Conservation (phyloP, 2,797 vertebrate genomes). For the Percopsis omiscomaycus region DNA sequence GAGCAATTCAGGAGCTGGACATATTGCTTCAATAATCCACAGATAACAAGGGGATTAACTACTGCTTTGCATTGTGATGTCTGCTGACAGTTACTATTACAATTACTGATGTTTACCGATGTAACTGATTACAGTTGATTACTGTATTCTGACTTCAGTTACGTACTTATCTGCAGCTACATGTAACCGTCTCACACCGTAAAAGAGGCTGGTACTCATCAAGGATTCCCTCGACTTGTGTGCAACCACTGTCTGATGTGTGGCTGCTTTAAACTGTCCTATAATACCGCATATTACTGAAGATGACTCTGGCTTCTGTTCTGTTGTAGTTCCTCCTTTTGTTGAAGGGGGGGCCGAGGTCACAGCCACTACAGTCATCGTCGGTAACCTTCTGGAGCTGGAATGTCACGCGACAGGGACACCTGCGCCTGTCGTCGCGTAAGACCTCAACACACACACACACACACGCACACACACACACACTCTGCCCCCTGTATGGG, state of each 20-base stretch:
- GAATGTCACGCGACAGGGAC: slow-evolving; percentile 86
- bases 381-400: slow-evolving; percentile 85
- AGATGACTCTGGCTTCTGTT: slow-evolving; percentile 6
- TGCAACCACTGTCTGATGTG: no score
- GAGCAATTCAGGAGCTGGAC: background rate
- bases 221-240: background rate
- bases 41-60: background rate
- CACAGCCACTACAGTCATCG: slow-evolving; percentile 81
- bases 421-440: slow-evolving; percentile 87
- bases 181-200: background rate
- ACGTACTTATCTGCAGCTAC: background rate
- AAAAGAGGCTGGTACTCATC: background rate
- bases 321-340: slow-evolving; percentile 83
- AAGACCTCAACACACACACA: slow-evolving; percentile 54
- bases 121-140: background rate
- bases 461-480: slow-evolving; percentile 10
- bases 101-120: background rate
- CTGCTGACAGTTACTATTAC: no score
- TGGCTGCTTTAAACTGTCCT: no score
- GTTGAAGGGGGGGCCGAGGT: slow-evolving; percentile 82
- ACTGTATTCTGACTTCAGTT: no score
- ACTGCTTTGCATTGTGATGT: no score
- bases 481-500: background rate
- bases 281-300: background rate
- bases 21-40: background rate